Conservation (phyloP, 2,113 vertebrate genomes). For the Hippocampus mohnikei region DNA sequence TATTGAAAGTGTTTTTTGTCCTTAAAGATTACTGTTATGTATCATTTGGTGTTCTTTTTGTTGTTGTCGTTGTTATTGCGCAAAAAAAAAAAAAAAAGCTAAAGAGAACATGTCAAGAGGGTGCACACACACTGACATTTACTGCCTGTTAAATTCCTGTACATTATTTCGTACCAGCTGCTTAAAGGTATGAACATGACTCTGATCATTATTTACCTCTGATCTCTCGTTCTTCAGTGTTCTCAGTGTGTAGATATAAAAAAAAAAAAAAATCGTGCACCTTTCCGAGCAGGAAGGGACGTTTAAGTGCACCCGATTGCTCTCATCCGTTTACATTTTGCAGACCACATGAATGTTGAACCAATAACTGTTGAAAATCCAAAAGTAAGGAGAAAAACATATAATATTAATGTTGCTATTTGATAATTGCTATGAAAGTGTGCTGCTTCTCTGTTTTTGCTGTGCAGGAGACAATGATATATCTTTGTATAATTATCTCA, state of each 20-base stretch:
- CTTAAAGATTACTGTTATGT: slow-evolving; percentile 42
- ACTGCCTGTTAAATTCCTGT: slow-evolving; percentile 36
- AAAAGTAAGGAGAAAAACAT: slow-evolving; percentile 33
- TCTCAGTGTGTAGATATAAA: slow-evolving; percentile 39
- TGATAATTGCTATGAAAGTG: slow-evolving; percentile 41
- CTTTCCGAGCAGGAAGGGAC: slow-evolving; percentile 15
- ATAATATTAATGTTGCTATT: slow-evolving; percentile 45
- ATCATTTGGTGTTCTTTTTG: slow-evolving; percentile 35
- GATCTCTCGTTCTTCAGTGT: slow-evolving; percentile 30
- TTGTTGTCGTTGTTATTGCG: slow-evolving; percentile 11
- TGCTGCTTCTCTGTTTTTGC: slow-evolving; percentile 47
- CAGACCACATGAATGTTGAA: slow-evolving; percentile 71
- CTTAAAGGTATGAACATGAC: slow-evolving; percentile 33
- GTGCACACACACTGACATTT: slow-evolving; percentile 5
- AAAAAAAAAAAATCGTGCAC: not conserved
- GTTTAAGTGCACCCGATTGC: slow-evolving; percentile 23
- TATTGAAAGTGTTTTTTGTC: slow-evolving; percentile 13
- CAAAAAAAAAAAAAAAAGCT: slow-evolving; percentile 6
- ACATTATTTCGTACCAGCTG: slow-evolving; percentile 24
- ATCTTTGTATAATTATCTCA: slow-evolving; percentile 26
- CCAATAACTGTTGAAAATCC: slow-evolving; percentile 42
- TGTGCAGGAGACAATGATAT: slow-evolving; percentile 37
- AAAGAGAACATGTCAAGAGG: slow-evolving; percentile 17
- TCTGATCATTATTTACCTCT: slow-evolving; percentile 20
- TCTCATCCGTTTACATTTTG: slow-evolving; percentile 66